Conservation (phyloP, 2,113 vertebrate genomes). For the Grammatotria lemairii region DNA sequence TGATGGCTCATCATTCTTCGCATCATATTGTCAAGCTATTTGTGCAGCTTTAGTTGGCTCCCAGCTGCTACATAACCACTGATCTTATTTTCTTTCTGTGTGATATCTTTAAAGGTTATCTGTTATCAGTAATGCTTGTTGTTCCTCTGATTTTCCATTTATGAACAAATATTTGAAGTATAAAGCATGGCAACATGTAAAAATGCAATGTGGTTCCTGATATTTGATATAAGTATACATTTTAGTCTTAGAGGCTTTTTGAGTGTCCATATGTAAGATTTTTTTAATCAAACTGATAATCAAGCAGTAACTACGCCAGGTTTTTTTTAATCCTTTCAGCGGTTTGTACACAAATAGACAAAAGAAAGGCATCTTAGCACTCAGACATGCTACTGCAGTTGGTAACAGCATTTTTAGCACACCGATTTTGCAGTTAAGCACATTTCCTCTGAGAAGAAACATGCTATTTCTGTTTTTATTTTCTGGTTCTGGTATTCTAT, state of each 20-base stretch:
- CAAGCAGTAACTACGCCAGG: not conserved
- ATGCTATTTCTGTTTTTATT: not conserved
- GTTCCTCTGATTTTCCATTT: not conserved
- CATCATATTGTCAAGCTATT: not conserved
- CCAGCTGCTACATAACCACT: not conserved
- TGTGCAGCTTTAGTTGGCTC: not conserved
- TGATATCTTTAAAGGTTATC: not conserved
- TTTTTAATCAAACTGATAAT: not conserved
- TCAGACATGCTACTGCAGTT: not conserved
- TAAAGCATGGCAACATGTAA: not conserved
- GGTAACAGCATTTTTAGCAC: not conserved
- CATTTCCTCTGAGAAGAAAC: not conserved
- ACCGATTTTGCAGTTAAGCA: not conserved
- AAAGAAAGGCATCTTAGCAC: not conserved
- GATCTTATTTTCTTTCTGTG: not conserved
- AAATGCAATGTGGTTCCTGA: not conserved
- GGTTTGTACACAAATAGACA: not conserved
- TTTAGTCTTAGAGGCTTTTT: not conserved
- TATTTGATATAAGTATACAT: not conserved
- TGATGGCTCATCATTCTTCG: not conserved
- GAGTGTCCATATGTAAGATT: rapidly evolving
- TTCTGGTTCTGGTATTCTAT: not conserved
- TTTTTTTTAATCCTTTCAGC: not conserved
- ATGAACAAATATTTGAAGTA: not conserved
- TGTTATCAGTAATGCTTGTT: not conserved